phyloP scores from a whole-genome alignment of 2,113 vertebrate species.

The Saccopteryx leptura region DNA sequence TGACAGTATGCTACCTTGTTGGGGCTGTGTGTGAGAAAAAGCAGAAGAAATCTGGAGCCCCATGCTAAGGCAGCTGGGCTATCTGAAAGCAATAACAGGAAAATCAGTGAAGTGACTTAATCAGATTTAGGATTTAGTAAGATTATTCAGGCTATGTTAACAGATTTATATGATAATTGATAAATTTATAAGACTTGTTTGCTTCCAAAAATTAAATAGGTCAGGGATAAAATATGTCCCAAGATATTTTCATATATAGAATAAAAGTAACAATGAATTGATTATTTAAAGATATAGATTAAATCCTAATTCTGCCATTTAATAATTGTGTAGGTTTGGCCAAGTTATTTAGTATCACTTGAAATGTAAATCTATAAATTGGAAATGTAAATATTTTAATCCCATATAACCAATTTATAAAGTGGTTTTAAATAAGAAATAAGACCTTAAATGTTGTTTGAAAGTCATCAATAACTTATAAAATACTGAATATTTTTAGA shows the following conservation, averaged over 20 bases:
- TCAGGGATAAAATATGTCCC: background rate
- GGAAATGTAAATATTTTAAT: constrained; percentile 7
- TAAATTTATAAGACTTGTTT: background rate
- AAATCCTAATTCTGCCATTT: background rate
- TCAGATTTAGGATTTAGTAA: background rate
- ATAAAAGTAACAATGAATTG: background rate
- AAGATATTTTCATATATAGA: background rate
- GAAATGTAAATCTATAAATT: background rate
- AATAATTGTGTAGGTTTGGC: background rate
- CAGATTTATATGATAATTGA: background rate
- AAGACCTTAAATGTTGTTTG: background rate
- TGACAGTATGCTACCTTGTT: background rate
- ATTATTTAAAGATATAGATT: background rate
- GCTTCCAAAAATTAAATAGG: background rate
- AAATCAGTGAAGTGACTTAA: background rate
- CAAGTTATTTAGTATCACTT: background rate
- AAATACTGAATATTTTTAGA: constrained; percentile 17
- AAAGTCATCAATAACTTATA: constrained; percentile 4
- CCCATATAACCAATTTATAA: background rate
- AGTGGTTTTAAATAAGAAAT: background rate
- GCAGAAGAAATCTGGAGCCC: no score
- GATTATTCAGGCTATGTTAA: background rate
- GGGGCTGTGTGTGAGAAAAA: background rate
- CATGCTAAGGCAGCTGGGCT: background rate
- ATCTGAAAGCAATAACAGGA: background rate